Evolutionary conservation across 2,888 invertebrate species (phyloP), one percentile per base, ranked within the genome.

Genomic region (Agrilus cyanescens): DNA sequence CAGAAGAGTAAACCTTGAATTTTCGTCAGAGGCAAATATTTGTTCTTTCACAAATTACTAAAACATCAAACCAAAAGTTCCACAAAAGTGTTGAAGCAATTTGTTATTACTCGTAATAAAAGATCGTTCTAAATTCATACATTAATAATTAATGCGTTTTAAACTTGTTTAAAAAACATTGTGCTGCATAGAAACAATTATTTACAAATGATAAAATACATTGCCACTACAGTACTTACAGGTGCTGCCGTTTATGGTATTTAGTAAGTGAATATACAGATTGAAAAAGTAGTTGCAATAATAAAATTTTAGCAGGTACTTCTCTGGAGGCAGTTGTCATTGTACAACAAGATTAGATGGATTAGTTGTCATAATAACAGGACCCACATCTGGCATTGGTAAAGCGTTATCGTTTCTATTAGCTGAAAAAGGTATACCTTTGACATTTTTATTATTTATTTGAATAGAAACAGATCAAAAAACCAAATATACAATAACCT

Each of bases 361-460:
- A 32, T 60, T 69, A 52, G 69, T 72, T 18, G 62, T 74, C n/a
- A 64, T 77, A 32, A 64, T 77, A 40, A 76, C 76, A 12, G 76
- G 76, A 25, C 73, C 69, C n/a, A 75, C 68, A 59, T 68, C 70
- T 43, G 78, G 76, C 4, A 71, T 78, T 50, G 77, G 77, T n/a
- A 69, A 68, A 57, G 72, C 71, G 40, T 62, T 74, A 33, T 71
- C 73, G 2, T 52, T 67, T 32, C 71, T 73, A 50, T 59, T 78
- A 41, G 74, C 72, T 4, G 58, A 63, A 49, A 61, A 68, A 62
- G 70, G 68, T 68, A 57, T 31, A 15, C 25, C 2, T 29, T n/a
- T 3, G 5, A 10, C 10, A 29, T n/a, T 14, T 37, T 20, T 35
- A 16, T 14, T 32, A 5, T 14, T 2, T 13, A 33, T 33, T 12